Conservation (phyloP, 2,797 vertebrate genomes). For the Ibycter americanus region DNA sequence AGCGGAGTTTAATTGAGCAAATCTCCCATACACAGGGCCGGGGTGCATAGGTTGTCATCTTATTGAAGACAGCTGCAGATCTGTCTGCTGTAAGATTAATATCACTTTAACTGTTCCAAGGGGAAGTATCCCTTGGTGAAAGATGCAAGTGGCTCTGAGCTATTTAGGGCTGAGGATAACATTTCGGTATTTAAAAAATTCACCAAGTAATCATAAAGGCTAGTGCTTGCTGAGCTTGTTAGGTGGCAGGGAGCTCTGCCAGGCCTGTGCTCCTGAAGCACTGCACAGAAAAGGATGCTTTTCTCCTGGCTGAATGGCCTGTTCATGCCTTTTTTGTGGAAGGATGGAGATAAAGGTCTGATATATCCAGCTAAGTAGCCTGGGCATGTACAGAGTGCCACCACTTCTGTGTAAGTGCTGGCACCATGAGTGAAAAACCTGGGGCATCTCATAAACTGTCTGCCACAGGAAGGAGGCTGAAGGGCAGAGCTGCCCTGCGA, state of each 20-base stretch:
- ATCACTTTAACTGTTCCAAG: constrained; percentile 75
- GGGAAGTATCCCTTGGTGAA: constrained; percentile 74
- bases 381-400: not conserved
- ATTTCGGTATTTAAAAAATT: constrained; percentile 85
- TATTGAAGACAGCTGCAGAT: constrained; percentile 49
- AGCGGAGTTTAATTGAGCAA: not conserved
- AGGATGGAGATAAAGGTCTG: not conserved
- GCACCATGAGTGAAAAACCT: not conserved
- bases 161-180: constrained; percentile 85
- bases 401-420: not conserved
- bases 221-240: constrained; percentile 17
- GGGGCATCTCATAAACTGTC: not conserved
- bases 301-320: not conserved
- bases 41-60: not conserved
- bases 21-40: fast-evolving
- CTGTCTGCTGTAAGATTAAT: constrained; percentile 45
- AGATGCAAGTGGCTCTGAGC: constrained; percentile 73
- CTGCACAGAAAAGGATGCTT: constrained; percentile 16
- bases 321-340: not conserved
- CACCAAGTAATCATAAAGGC: constrained; percentile 80
- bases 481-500: not conserved
- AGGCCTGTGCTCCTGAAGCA: constrained; percentile 14
- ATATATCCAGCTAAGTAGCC: not conserved
- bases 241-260: constrained; percentile 44
- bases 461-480: not conserved